Evolutionary conservation across 2,888 invertebrate species (phyloP).

Genomic region (Mechanitis messenoides): DNA sequence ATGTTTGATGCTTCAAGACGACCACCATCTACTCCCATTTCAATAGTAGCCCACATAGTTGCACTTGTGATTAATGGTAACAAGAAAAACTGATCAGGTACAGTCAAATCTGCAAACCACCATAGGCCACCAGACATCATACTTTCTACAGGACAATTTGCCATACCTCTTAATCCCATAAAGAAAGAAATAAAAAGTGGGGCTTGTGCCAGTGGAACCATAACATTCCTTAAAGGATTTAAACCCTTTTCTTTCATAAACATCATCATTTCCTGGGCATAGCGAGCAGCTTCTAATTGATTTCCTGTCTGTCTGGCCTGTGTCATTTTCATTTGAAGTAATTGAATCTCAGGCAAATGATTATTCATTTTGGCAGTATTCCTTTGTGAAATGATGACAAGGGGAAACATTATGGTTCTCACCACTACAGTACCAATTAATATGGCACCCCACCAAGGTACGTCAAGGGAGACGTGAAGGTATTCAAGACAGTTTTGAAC

Average conservation of each 20-base stretch:
- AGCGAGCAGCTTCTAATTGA: constrained; percentile 83
- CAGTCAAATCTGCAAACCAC: constrained; percentile 96
- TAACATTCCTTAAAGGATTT: constrained; percentile 86
- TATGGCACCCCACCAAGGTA: constrained; percentile 97
- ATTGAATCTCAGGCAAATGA: constrained; percentile 89
- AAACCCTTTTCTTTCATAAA: constrained; percentile 90
- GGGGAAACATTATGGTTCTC: constrained; percentile 86
- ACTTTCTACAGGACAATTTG: constrained; percentile 92
- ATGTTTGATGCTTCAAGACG: constrained; percentile 80
- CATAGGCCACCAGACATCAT: constrained; percentile 90
- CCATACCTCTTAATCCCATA: constrained; percentile 90
- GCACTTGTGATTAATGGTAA: constrained; percentile 90
- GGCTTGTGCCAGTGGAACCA: constrained; percentile 87
- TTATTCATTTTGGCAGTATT: constrained; percentile 89
- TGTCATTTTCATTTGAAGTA: constrained; percentile 88
- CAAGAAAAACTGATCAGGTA: constrained; percentile 91
- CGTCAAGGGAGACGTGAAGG: constrained; percentile 84
- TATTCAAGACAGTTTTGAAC: constrained; percentile 88
- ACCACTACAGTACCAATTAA: constrained; percentile 86
- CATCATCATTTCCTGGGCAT: constrained; percentile 85
- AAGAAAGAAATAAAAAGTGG: constrained; percentile 96
- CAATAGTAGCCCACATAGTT: constrained; percentile 89
- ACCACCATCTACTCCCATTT: constrained; percentile 86
- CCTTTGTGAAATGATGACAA: constrained; percentile 88
- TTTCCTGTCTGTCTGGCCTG: constrained; percentile 92